Evolutionary conservation across 2,888 invertebrate genomes (phyloP).

Genomic region (Plemyria rubiginata): DNA sequence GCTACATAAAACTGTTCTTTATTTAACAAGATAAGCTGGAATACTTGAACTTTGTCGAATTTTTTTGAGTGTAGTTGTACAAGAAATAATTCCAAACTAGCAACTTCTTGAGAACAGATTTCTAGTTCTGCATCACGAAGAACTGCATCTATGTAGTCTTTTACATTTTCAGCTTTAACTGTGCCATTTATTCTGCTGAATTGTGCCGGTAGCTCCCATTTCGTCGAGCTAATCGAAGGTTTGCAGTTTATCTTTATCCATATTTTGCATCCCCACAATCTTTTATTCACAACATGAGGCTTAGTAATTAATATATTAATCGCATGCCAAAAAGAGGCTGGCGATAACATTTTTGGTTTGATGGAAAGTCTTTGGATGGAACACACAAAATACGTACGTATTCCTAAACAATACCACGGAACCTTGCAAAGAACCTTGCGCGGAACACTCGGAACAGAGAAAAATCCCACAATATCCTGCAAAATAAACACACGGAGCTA

Average conservation of each 20-base stretch:
- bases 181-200: slow-evolving; percentile 41
- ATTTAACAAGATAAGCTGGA: slow-evolving; percentile 69
- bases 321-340: slow-evolving; percentile 86
- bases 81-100: slow-evolving; percentile 54
- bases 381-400: too few species aligned
- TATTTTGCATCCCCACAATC: slow-evolving; percentile 85
- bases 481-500: too few species aligned
- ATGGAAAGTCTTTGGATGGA: too few species aligned
- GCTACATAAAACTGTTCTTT: slow-evolving; percentile 62
- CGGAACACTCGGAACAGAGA: too few species aligned
- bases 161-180: slow-evolving; percentile 42
- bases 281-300: slow-evolving; percentile 90
- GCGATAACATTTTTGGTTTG: slow-evolving; percentile 1
- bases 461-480: too few species aligned
- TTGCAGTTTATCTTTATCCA: slow-evolving; percentile 49
- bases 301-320: slow-evolving; percentile 86
- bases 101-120: slow-evolving; percentile 34
- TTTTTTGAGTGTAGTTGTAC: slow-evolving; percentile 70
- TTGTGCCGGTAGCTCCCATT: slow-evolving; percentile 41
- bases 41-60: slow-evolving; percentile 61
- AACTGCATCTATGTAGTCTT: slow-evolving; percentile 35
- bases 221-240: slow-evolving; percentile 19
- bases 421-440: too few species aligned
- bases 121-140: slow-evolving; percentile 40
- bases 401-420: too few species aligned